Base-by-base conservation (phyloP, 2,797 vertebrate species). In the Malurus splendens region DNA sequence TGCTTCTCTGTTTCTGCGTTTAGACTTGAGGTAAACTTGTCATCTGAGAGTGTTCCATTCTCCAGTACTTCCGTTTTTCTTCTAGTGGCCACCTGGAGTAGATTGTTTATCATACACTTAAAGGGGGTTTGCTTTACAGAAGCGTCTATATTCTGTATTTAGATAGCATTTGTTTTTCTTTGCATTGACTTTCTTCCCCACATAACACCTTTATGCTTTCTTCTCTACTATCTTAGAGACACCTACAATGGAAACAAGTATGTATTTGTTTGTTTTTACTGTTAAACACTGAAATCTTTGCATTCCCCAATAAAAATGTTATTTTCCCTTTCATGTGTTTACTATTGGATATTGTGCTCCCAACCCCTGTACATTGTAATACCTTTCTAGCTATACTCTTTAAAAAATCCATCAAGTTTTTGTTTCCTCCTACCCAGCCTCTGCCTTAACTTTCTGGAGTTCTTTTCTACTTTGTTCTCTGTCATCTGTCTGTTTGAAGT, bases 381-480 rank as follows among this genome's bases (percentile, higher is more conserved):
- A 66, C 65, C 48, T 77, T 70, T 82, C 83, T 74, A 91, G 61
- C 61, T 77, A 74, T 70, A 83, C 74, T 86, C 57, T 86, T 86
- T 91, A 86, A 38, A 44, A 77, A 83, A 86, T 83, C 74, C 41
- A 42, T 94, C 84, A 80, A 45, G 22, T 62, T 88, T 85, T 70
- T 88, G 28, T 62, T 72, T 50, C 24, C 2, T 51, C 18, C 33
- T 9, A 22, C 17, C 5, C 51, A 68, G 24, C 44, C 50, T 20
- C 42, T 0, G 0, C 77, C 50, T 88, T 72, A 74, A 80, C 50
- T 15, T 93, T 80, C 56, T 77, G 18, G 60, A 87, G 59, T 83
- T 82, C 52, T 84, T 87, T 80, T 47, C 80, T n/a, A 88, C 54
- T 92, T 42, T 85, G 42, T 74, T 87, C 56, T 72, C 77, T 87